Percentiles rank a stretch among this genome's conserved stretches.
These are phyloP conservation scores for Drosophila stalkeri DNA, from an alignment of 2,888 invertebrate genomes.

Conservation along the genomic window DNA sequence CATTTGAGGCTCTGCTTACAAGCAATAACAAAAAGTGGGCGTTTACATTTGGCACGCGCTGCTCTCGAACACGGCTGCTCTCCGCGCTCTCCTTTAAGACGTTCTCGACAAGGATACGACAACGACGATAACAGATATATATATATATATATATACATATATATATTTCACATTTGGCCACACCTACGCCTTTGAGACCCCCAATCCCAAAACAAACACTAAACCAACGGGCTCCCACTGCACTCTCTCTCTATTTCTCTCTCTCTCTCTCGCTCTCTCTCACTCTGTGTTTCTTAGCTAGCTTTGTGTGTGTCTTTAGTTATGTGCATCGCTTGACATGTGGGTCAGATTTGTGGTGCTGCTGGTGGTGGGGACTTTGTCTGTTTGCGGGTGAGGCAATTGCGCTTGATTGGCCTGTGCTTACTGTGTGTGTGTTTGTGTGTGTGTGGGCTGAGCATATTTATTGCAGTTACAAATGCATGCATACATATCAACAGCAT, in stretches of 20 bases:
- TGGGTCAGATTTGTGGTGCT: slow-evolving; percentile 50
- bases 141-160: slow-evolving; percentile 20
- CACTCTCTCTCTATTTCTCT: background rate
- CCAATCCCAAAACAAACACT: slow-evolving; percentile 19
- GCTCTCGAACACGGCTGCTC: slow-evolving; percentile 45
- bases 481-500: slow-evolving; percentile 1
- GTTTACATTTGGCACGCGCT: slow-evolving; percentile 63
- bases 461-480: slow-evolving; percentile 13
- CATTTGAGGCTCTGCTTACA: slow-evolving; percentile 50
- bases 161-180: slow-evolving; percentile 69
- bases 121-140: slow-evolving; percentile 24
- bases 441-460: slow-evolving; percentile 30
- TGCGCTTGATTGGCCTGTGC: slow-evolving; percentile 47
- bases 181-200: slow-evolving; percentile 58
- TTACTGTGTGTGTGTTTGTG: background rate
- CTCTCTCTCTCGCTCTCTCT: background rate
- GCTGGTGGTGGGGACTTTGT: slow-evolving; percentile 26
- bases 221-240: slow-evolving; percentile 1
- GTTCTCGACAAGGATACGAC: slow-evolving; percentile 45
- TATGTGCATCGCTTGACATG: slow-evolving; percentile 54
- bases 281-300: slow-evolving; percentile 8
- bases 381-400: slow-evolving; percentile 19
- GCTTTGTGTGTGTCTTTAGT: slow-evolving; percentile 34
- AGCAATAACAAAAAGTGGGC: slow-evolving; percentile 73
- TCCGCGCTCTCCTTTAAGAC: slow-evolving; percentile 54